Base-by-base conservation (phyloP, 2,113 vertebrate genomes). In the Syngnathoides biaculeatus region DNA sequence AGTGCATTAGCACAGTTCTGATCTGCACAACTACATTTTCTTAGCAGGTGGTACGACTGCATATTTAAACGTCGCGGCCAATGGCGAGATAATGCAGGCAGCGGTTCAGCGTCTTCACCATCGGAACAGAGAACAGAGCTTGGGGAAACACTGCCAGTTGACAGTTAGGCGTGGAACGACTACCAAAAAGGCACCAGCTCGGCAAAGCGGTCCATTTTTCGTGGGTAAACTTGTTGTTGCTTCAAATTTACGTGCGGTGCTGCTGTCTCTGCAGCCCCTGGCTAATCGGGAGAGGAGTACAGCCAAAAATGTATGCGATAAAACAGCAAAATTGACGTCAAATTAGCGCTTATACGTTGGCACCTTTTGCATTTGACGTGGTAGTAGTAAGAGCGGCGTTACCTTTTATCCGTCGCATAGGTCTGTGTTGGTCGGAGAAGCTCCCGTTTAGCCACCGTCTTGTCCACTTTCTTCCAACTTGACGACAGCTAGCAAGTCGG, bases 391-490 rank as follows among this genome's bases (percentile, higher is more conserved):
- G 39, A 5, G 47, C 22, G 47, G 10, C 42, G 0, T 9, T 91
- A 92, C 91, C 92, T 91, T 79, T 61, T 75, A 40, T 74, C 78
- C 79, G 89, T 88, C 85, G 85, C 90, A 92, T 90, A 87, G 62
- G 89, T 88, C 73, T 81, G 73, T 75, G 75, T 71, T 60, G 74
- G 73, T 74, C 84, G 73, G 82, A 58, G 67, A 65, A 60, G 72
- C 73, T 86, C 65, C 81, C 59, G 75, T 80, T 72, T 8, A 38
- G 77, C 80, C 75, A 65, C 80, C 69, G 83, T 84, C 86, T 88
- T 71, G 82, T 82, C 84, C 86, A 89, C 82, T 86, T 84, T 89
- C 85, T 83, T 70, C 24, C 52, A 82, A 79, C 76, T 86, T 77
- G 77, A 77, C 82, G 84, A 78, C 84, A 89, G 84, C 89, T 90